Percentiles rank a stretch among this genome's conserved stretches.
phyloP scores from a whole-genome alignment of 2,888 invertebrate genomes.

The Zele albiditarsus region DNA sequence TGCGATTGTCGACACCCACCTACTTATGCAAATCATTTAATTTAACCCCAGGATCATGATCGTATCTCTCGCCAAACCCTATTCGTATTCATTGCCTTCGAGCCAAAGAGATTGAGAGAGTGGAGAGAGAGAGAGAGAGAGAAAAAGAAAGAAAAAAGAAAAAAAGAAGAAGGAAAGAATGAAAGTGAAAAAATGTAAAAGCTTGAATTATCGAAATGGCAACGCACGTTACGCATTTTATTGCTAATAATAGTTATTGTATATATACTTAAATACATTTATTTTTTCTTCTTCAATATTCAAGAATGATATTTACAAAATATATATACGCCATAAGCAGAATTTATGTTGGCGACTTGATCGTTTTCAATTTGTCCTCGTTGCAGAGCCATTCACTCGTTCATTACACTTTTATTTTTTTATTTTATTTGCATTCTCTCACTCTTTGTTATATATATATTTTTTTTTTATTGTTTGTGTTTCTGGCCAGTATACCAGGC shows the following conservation, averaged over 20 bases:
- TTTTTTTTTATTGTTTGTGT: constrained; percentile 25
- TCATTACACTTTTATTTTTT: constrained; percentile 33
- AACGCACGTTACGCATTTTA: neutral
- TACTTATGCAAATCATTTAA: constrained; percentile 74
- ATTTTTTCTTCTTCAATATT: neutral
- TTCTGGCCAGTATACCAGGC: constrained; percentile 23
- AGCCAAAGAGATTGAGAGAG: constrained; percentile 1
- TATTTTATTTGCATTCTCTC: neutral
- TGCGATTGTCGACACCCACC: constrained; percentile 73
- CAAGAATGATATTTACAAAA: constrained; percentile 4
- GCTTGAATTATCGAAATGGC: constrained; percentile 4
- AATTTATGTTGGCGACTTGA: constrained; percentile 42
- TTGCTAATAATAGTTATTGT: neutral
- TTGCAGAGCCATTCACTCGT: constrained; percentile 35
- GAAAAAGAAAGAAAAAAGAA: neutral
- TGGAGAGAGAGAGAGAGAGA: neutral
- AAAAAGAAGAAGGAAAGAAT: neutral
- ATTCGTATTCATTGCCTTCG: constrained; percentile 72
- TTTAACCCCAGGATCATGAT: constrained; percentile 71
- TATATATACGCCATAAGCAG: constrained; percentile 32
- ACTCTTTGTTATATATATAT: neutral
- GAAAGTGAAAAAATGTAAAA: neutral
- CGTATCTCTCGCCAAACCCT: constrained; percentile 69
- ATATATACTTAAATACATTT: constrained; percentile 8
- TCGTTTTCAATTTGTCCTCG: constrained; percentile 16